These are phyloP conservation scores for Dicycla oo DNA, from an alignment of 2,888 invertebrate species.

Conservation along the genomic window DNA sequence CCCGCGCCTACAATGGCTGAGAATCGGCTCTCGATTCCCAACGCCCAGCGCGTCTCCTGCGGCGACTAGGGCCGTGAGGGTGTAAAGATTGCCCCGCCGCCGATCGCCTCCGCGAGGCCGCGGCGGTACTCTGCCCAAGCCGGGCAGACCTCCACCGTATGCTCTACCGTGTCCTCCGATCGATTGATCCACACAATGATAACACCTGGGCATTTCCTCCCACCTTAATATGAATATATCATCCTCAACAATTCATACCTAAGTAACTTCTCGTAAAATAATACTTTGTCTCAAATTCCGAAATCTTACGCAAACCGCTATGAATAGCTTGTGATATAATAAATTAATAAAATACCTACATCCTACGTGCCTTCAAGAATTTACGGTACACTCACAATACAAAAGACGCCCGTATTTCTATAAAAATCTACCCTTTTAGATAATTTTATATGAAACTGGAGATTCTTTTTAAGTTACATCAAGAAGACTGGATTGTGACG, in stretches of 20 bases:
- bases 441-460: not conserved
- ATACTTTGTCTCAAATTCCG: slow-evolving; percentile 21
- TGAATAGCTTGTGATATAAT: slow-evolving; percentile 27
- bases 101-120: too few species aligned
- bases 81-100: too few species aligned
- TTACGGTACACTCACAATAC: slow-evolving; percentile 6
- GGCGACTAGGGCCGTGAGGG: too few species aligned
- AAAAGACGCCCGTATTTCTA: slow-evolving; percentile 16
- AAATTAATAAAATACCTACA: slow-evolving; percentile 39
- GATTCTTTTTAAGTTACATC: not conserved
- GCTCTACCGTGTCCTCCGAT: too few species aligned
- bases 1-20: too few species aligned
- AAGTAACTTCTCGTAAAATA: not conserved
- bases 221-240: too few species aligned
- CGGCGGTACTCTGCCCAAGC: too few species aligned
- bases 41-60: too few species aligned
- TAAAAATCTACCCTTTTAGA: not conserved
- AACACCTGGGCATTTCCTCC: too few species aligned
- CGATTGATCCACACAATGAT: too few species aligned
- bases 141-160: too few species aligned
- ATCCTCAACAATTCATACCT: not conserved
- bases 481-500: not conserved
- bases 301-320: slow-evolving; percentile 23
- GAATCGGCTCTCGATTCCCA: too few species aligned
- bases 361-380: slow-evolving; percentile 22